Percentiles rank a stretch among this genome's conserved stretches.
Conservation (phyloP, 2,797 vertebrate genomes). For the Parauchenoglanis ngamensis region DNA sequence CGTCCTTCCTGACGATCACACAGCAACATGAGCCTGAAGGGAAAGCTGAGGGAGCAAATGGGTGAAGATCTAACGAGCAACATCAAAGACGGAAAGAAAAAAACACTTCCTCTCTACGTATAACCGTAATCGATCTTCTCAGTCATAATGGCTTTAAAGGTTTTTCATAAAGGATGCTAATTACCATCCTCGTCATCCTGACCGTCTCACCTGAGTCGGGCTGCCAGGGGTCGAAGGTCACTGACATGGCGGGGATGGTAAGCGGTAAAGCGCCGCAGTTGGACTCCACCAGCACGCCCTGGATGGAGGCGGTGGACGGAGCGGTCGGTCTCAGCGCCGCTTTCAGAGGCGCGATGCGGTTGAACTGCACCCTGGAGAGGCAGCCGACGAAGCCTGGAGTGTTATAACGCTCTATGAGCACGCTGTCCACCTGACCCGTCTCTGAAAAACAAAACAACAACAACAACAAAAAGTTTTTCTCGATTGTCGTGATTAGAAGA, state of each 20-base stretch:
- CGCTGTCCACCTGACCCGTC: constrained; percentile 90
- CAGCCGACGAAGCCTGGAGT: constrained; percentile 95
- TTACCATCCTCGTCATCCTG: background rate
- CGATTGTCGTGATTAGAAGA: background rate
- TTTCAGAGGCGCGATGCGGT: constrained; percentile 89
- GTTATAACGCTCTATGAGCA: constrained; percentile 91
- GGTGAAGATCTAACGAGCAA: background rate
- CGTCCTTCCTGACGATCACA: constrained; percentile 9
- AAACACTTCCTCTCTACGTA: background rate
- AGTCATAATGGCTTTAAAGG: background rate
- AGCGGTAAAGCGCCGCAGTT: constrained; percentile 95
- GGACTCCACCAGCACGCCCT: constrained; percentile 92
- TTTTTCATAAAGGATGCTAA: background rate
- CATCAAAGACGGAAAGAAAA: background rate
- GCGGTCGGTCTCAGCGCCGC: constrained; percentile 83
- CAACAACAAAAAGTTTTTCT: no score
- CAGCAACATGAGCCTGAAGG: background rate
- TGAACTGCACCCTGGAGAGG: constrained; percentile 91
- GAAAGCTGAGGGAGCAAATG: background rate
- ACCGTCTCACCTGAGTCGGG: constrained; percentile 82
- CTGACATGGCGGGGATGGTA: constrained; percentile 88
- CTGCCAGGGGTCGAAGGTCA: constrained; percentile 90
- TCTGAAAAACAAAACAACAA: constrained; percentile 71
- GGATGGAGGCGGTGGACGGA: constrained; percentile 81
- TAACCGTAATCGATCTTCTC: background rate